A percentile compares a stretch with the other conserved stretches of the same genome.
phyloP scores from a whole-genome alignment of 1,140 invertebrate species.

The Stenopsyche tienmushanensis region DNA sequence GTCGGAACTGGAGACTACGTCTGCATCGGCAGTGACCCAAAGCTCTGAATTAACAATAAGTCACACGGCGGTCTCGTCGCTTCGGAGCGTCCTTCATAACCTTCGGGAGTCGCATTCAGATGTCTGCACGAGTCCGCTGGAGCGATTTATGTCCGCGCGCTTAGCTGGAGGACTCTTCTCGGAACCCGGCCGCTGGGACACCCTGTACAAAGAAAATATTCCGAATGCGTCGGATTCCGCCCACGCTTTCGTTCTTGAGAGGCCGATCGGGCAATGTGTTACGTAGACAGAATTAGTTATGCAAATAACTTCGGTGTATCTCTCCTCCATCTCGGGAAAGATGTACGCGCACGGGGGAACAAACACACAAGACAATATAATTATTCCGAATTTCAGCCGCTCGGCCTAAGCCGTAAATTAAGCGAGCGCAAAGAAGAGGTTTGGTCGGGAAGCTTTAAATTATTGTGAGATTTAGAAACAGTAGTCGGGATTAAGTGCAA shows the following conservation, averaged over 20 bases:
- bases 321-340: slow-evolving; percentile 1
- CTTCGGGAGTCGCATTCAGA: neutral
- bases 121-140: neutral
- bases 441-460: slow-evolving; percentile 40
- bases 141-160: slow-evolving; percentile 16
- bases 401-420: slow-evolving; percentile 40
- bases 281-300: slow-evolving; percentile 37
- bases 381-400: slow-evolving; percentile 40
- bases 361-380: slow-evolving; percentile 40
- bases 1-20: too few relatives aligned
- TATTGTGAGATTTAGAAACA: slow-evolving; percentile 43
- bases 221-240: neutral
- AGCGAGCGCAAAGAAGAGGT: slow-evolving; percentile 41
- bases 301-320: slow-evolving; percentile 35
- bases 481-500: slow-evolving; percentile 41
- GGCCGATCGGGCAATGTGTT: slow-evolving; percentile 13
- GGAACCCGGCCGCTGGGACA: slow-evolving; percentile 1
- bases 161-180: neutral
- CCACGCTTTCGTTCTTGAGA: neutral
- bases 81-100: too few relatives aligned
- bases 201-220: slow-evolving; percentile 4
- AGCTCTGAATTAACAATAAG: neutral
- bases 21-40: too few relatives aligned
- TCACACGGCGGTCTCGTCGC: too few relatives aligned
- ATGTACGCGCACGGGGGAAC: slow-evolving; percentile 19